A percentile compares a stretch with the other conserved stretches of the same genome.
Evolutionary conservation across 2,888 invertebrate genomes (phyloP).

Genomic region (Eugnorisma glareosa): DNA sequence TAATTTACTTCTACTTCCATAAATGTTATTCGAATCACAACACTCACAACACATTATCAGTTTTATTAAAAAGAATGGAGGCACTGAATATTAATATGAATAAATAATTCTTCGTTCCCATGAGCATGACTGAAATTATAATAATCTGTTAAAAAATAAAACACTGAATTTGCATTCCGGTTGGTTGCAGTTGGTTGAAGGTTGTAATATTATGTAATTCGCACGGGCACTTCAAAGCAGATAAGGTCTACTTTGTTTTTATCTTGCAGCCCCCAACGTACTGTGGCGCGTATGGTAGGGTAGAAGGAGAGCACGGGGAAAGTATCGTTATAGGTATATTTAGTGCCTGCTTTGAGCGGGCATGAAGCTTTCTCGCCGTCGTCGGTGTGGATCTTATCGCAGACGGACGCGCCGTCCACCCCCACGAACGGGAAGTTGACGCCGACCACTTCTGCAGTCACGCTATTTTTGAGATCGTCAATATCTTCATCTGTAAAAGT

Average conservation of each 20-base stretch:
- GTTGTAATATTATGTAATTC: constrained; percentile 79
- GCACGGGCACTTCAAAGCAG: constrained; percentile 94
- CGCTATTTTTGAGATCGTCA: constrained; percentile 89
- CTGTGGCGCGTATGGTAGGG: constrained; percentile 88
- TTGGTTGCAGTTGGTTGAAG: neutral
- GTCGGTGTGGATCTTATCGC: constrained; percentile 90
- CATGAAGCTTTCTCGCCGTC: constrained; percentile 92
- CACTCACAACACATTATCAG: neutral
- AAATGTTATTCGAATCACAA: neutral
- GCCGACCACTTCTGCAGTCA: constrained; percentile 91
- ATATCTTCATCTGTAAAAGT: constrained; percentile 89
- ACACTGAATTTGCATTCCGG: constrained; percentile 8
- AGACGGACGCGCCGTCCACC: constrained; percentile 93
- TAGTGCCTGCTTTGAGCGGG: constrained; percentile 92
- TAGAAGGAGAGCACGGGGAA: constrained; percentile 90
- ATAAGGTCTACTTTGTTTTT: constrained; percentile 79
- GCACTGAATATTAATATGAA: neutral
- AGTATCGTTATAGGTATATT: constrained; percentile 93
- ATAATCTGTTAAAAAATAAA: constrained; percentile 5
- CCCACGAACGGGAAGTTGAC: constrained; percentile 94
- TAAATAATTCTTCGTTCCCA: constrained; percentile 1
- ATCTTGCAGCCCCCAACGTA: constrained; percentile 92
- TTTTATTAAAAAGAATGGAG: neutral
- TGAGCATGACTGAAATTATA: constrained; percentile 18
- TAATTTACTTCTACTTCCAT: neutral